Evolutionary conservation across 2,888 invertebrate species (phyloP), one percentile per base, ranked within the genome.

Genomic region (Ctenicera cuprea): DNA sequence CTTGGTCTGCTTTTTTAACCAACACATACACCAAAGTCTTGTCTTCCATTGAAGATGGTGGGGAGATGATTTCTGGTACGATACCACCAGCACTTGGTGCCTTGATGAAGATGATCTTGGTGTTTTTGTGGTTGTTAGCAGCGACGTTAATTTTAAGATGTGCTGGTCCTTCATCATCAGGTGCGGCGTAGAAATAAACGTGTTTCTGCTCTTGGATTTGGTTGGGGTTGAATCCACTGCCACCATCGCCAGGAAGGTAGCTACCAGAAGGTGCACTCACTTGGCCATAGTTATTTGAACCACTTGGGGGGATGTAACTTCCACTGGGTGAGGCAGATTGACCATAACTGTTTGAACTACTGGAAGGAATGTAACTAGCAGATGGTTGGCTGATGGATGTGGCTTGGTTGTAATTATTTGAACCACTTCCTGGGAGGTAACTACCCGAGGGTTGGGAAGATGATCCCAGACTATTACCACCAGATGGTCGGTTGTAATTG

Each of bases 1-100:
- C 92, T 76, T 94, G 94, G 83, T 95, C 95, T 82, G 95, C 95
- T 76, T 84, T 84, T 78, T 86, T 86, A 16, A 85, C 84, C 78
- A 86, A 78, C 16, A 86, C 86, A 77, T 86, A 86, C n/a, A 86
- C 85, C 18, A 84, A 72, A 7, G 86, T 86, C 74, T 86, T 86
- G 45, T 86, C 86, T 78, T 84, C 80, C 26, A 78, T 77, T 67
- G 82, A 81, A 8, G 78, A 78, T 71, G 78, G 79, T 20, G 74
- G 74, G 16, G 80, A 79, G 48, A 85, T 82, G 43, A 80, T 52
- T 59, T 83, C 74, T 20, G 84, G 84, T 20, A 81, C 81, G n/a
- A 81, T 78, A 26, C 78, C 73, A 0, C 67, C 73, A 12, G 43
- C 33, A 16, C 18, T 71, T 61, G 88, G 87, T 1, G 87, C 85